phyloP scores from a whole-genome alignment of 2,797 vertebrate species.

The Gallirallus australis region DNA sequence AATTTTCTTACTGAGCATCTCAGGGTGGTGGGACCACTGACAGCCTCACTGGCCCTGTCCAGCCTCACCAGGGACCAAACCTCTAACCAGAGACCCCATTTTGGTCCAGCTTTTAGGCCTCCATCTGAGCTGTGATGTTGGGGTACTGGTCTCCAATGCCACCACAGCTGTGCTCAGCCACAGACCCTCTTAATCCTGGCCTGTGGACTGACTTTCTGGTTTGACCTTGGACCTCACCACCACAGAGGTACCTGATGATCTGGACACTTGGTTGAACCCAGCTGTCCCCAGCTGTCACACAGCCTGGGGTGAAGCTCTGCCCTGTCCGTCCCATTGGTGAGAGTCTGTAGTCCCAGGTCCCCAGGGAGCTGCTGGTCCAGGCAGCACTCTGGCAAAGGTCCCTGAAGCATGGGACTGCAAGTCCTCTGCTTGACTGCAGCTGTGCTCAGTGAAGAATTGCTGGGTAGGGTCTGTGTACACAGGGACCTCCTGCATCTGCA shows the following conservation, averaged over 20 bases:
- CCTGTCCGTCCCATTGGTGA: fast-evolving
- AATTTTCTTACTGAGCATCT: background rate
- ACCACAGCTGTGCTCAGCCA: background rate
- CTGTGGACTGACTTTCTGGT: background rate
- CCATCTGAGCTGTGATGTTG: background rate
- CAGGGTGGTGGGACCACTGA: background rate
- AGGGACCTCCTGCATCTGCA: background rate
- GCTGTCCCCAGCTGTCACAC: background rate
- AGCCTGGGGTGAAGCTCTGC: background rate
- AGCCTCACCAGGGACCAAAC: background rate
- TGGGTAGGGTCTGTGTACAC: background rate
- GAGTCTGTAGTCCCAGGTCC: background rate
- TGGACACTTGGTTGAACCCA: background rate
- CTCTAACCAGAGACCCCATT: background rate
- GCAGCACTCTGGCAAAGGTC: background rate
- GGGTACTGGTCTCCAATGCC: background rate
- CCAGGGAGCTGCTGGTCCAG: background rate
- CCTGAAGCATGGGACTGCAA: background rate
- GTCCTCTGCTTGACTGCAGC: background rate
- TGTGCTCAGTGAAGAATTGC: background rate
- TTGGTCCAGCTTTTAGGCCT: background rate
- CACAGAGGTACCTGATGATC: background rate
- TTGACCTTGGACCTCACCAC: background rate
- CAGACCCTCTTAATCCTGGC: background rate
- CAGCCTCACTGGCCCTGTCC: background rate